A percentile compares a stretch with the other conserved stretches of the same genome.
These are phyloP conservation scores for Nematostella vectensis DNA, from an alignment of 92 coral and sea anemone genomes.

Conservation along the genomic window DNA sequence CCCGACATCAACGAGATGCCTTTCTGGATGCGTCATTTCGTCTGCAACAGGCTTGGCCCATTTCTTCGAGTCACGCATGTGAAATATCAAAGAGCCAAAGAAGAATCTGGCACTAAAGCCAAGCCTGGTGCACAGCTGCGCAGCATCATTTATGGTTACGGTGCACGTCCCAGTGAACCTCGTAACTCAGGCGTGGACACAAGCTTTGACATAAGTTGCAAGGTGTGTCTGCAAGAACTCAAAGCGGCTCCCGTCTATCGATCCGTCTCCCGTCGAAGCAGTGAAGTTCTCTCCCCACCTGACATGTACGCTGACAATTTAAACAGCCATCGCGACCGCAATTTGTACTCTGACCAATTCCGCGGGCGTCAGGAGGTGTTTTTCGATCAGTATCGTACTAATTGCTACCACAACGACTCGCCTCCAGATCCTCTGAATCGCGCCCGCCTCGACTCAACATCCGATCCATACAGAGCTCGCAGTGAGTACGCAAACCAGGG, in stretches of 20 bases:
- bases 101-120: slow-evolving; percentile 6
- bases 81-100: slow-evolving; percentile 8
- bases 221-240: too few relatives aligned
- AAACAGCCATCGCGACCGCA: too few relatives aligned
- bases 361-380: background rate
- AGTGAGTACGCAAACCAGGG: background rate
- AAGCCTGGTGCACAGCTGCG: slow-evolving; percentile 9
- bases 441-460: background rate
- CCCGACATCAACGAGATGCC: slow-evolving; percentile 80
- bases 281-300: background rate
- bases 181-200: too few relatives aligned
- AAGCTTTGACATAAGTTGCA: too few relatives aligned
- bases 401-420: too few relatives aligned
- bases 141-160: slow-evolving; percentile 6
- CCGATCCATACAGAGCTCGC: background rate
- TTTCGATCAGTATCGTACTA: too few relatives aligned
- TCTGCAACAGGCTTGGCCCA: slow-evolving; percentile 59
- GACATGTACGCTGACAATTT: background rate
- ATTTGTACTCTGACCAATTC: background rate
- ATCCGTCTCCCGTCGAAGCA: background rate
- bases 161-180: slow-evolving; percentile 1
- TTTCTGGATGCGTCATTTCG: slow-evolving; percentile 68
- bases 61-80: slow-evolving; percentile 31
- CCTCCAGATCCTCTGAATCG: too few relatives aligned
- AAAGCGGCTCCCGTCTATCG: too few relatives aligned